Evolutionary conservation across 1,140 invertebrate species (phyloP).

Genomic region (Apocrypta bakeri): DNA sequence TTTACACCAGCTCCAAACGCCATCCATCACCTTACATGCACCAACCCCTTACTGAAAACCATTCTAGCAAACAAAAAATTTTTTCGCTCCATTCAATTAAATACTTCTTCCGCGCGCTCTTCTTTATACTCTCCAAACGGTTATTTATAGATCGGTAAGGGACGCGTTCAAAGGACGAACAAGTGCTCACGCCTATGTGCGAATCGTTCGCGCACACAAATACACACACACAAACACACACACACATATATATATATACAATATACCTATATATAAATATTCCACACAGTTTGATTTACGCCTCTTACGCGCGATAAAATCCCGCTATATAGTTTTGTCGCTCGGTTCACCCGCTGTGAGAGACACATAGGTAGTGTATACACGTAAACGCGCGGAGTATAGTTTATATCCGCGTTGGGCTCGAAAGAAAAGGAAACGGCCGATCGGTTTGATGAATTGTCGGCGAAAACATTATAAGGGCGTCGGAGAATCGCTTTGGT

Average conservation of each 20-base stretch:
- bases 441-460: slow-evolving; percentile 16
- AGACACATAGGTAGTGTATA: neutral
- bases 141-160: neutral
- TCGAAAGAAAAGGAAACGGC: neutral
- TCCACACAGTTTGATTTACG: slow-evolving; percentile 48
- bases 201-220: slow-evolving; percentile 15
- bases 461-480: neutral
- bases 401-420: neutral
- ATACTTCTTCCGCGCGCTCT: neutral
- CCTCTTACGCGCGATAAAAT: slow-evolving; percentile 17
- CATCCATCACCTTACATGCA: too few species aligned
- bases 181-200: slow-evolving; percentile 1
- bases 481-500: neutral
- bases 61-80: too few species aligned
- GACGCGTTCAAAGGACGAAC: neutral
- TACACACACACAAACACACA: neutral
- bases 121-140: neutral
- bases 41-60: too few species aligned
- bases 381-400: neutral
- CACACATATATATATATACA: too few species aligned
- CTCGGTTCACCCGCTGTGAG: slow-evolving; percentile 3
- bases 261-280: slow-evolving; percentile 1
- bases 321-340: slow-evolving; percentile 27
- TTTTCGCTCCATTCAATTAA: too few species aligned
- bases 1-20: too few species aligned